Evolutionary conservation across 1,140 invertebrate species (phyloP), one percentile per base, ranked within the genome.

Genomic region (Drosophila watanabei): DNA sequence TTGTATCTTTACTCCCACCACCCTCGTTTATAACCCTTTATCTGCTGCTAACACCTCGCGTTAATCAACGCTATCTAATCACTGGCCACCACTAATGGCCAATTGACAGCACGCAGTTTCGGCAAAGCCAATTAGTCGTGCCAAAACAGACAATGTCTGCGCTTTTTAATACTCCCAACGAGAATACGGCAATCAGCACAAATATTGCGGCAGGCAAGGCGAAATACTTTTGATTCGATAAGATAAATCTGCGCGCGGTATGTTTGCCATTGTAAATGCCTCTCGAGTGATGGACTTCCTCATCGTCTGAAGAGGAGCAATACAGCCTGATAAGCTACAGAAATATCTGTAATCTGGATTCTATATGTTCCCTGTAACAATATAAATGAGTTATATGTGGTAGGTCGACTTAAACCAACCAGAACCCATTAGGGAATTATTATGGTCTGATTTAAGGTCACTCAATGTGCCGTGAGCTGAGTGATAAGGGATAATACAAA

Each of bases 171-270:
- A 56, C 8, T 56, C 33, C 54, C 35, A 24, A 24, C 24, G 14
- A 8, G 35, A 57, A 24, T 24, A 24, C 35, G 37, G 35, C 54
- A 57, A 57, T 57, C 68, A 72, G 37, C 24, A 39, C 56, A 61
- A 61, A 73, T 73, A 73, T 73, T 73, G 70, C 70, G 59, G 43
- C 59, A 64, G 51, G 28, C 49, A 63, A 49, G 71, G 59, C 35
- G 41, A 75, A 75, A 75, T 49, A 75, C 51, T 62, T 63, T 41
- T 49, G 46, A 52, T 75, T 75, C 72, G 72, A 75, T 75, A 75
- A 75, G 72, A 75, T 75, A 75, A 75, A 75, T 73, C 70, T 69
- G 68, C 64, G 33, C 39, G 28, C 51, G 49, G 64, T 32, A 32
- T 43, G 46, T 52, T 49, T 73, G 68, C 24, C n/a, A 24, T 41